Base-by-base conservation (phyloP, 2,888 invertebrate species). In the Cyrtodaria siliqua region DNA sequence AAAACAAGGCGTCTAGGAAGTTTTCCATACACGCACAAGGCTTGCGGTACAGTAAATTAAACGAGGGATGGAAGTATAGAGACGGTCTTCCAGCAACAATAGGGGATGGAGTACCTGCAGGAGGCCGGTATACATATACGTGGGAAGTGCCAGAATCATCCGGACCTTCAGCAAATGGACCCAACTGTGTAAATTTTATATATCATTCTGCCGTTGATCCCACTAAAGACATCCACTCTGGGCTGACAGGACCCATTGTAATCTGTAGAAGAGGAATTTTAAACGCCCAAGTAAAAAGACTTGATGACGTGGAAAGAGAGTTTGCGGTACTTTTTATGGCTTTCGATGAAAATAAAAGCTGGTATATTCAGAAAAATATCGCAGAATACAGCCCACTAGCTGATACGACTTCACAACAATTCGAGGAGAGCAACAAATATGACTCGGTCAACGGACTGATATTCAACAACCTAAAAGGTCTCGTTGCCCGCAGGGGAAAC, bases 361-460 rank as follows among this genome's bases (percentile, higher is more conserved):
- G 86, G 83, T 91, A 89, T 66, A 49, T 89, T 9, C 69, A 80
- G 2, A 85, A 89, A 56, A 91, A 91, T 68, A 84, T 88, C 6
- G 29, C 67, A 29, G 80, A 71, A n/a, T 84, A 84, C 42, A 78
- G 77, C 16, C 79, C 84, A 23, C 16, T 18, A 6, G 70, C 73
- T 2, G 68, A 74, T 47, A 68, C 73, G 6, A 26, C 47, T 0
- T 55, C 60, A 3, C 71, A 70, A 20, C 77, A 73, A 9, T 87
- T 87, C 56, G 62, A 40, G 24, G 79, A 80, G 40, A 85, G 85
- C 56, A 87, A 88, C 70, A 75, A 66, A 18, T 83, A 84, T 69
- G 82, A 79, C 61, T 68, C 85, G 20, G 83, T 88, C 24, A 88
- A 88, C 64, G 88, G 83, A 6, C 49, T 49, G 12, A 78, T 86